Evolutionary conservation across 1,140 invertebrate genomes (phyloP).

Genomic region (Halesus radiatus): DNA sequence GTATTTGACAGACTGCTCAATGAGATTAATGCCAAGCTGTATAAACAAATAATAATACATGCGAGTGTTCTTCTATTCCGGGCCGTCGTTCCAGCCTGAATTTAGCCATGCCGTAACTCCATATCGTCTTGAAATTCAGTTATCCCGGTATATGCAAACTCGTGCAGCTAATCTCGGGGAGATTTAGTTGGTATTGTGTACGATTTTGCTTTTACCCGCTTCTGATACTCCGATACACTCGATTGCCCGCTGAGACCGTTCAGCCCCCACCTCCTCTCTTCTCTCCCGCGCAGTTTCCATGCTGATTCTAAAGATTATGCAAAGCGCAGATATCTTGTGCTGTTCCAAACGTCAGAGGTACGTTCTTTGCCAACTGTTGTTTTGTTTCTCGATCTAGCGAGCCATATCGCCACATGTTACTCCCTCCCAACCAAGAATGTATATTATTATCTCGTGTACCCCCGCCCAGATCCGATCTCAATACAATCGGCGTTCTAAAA

Average conservation of each 20-base stretch:
- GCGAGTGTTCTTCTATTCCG: background rate
- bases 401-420: background rate
- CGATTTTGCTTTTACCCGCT: slow-evolving; percentile 19
- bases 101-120: background rate
- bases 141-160: slow-evolving; percentile 6
- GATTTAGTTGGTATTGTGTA: slow-evolving; percentile 28
- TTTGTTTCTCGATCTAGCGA: slow-evolving; percentile 20
- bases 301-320: slow-evolving; percentile 40
- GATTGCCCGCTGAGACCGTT: slow-evolving; percentile 31
- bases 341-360: background rate
- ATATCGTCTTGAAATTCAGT: slow-evolving; percentile 10
- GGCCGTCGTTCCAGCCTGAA: too few species aligned
- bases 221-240: slow-evolving; percentile 16
- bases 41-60: slow-evolving; percentile 10
- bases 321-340: slow-evolving; percentile 34
- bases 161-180: slow-evolving; percentile 36
- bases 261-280: background rate
- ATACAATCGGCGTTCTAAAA: too few species aligned
- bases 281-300: slow-evolving; percentile 22
- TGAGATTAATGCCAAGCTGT: slow-evolving; percentile 17
- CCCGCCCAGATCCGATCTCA: too few species aligned
- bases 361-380: slow-evolving; percentile 30
- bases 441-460: too few species aligned
- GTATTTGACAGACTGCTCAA: slow-evolving; percentile 7
- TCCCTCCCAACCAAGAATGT: background rate